Evolutionary conservation across 2,888 invertebrate genomes (phyloP), one percentile per base, ranked within the genome.

Genomic region (Drosophila percnosoma): DNA sequence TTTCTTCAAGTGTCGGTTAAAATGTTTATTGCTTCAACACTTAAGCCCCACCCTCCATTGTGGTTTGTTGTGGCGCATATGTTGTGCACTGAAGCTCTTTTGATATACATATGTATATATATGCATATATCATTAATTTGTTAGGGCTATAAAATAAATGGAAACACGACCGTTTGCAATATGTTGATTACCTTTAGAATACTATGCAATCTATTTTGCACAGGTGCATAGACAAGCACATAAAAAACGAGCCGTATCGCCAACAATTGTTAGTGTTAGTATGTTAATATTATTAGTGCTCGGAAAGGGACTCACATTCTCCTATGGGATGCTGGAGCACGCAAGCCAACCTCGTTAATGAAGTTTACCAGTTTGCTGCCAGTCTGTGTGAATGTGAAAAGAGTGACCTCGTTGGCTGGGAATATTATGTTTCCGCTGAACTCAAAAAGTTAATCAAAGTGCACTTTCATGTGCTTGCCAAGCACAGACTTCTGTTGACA

Each of bases 131-230:
- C 11, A 40, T 58, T 64, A 71, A 71, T 62, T 65, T 67, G 68
- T 60, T 69, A 54, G 53, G 52, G 62, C 68, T 58, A 61, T 71
- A 71, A 83, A 72, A 61, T 24, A 59, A 68, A 64, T 71, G 64
- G 68, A 68, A 29, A 66, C 31, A 48, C n/a, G 51, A 49, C 4
- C 59, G 68, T 65, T 68, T 65, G 75, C 53, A 48, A 73, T 82
- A 68, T 68, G 71, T 68, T 82, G 83, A 83, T 78, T 81, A 84
- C 62, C 65, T 87, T 84, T 52, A 53, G 64, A 71, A 57, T 68
- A 68, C 65, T 40, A 38, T 71, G 64, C 82, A 73, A 74, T 67
- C 58, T 60, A 48, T 81, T 78, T 61, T 53, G 42, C 67, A 57
- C 45, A 49, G 57, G 33, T 36, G 29, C 29, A n/a, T 8, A n/a